phyloP scores from a whole-genome alignment of 2,797 vertebrate species.

The Gastrophryne carolinensis region DNA sequence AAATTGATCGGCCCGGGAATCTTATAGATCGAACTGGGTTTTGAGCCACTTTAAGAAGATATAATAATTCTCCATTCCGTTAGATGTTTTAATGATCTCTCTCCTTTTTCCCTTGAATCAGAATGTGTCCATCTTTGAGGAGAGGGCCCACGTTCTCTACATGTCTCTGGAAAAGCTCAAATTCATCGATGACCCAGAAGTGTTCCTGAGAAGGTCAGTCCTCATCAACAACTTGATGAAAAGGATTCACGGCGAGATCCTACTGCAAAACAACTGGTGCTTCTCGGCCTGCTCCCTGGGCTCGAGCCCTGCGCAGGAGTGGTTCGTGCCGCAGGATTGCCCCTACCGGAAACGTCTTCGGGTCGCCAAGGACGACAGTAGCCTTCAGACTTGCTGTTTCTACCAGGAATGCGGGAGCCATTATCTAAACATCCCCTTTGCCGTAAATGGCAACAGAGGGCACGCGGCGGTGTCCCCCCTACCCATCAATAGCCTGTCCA shows the following conservation, averaged over 20 bases:
- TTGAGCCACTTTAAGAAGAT: no score
- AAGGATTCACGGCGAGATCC: conserved; percentile 87
- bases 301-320: conserved; percentile 66
- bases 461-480: conserved; percentile 61
- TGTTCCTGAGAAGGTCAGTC: conserved; percentile 90
- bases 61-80: no score
- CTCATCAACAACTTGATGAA: conserved; percentile 95
- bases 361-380: conserved; percentile 77
- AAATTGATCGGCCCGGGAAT: no score
- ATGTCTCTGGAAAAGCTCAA: conserved; percentile 95
- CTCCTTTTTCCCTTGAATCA: conserved; percentile 57
- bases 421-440: conserved; percentile 86
- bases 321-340: conserved; percentile 78
- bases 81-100: background rate
- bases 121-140: conserved; percentile 85
- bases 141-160: conserved; percentile 89
- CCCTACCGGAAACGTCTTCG: conserved; percentile 86
- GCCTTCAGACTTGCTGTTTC: conserved; percentile 87
- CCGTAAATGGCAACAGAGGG: conserved; percentile 74
- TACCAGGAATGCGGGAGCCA: conserved; percentile 84
- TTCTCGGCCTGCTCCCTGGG: conserved; percentile 76
- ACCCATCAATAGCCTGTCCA: conserved; percentile 60
- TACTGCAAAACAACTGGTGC: conserved; percentile 93
- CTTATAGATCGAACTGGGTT: no score
- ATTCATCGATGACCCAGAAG: conserved; percentile 92